Percentiles rank a stretch among this genome's conserved stretches.
phyloP scores from a whole-genome alignment of 2,113 vertebrate species.

The Trematomus loennbergii region DNA sequence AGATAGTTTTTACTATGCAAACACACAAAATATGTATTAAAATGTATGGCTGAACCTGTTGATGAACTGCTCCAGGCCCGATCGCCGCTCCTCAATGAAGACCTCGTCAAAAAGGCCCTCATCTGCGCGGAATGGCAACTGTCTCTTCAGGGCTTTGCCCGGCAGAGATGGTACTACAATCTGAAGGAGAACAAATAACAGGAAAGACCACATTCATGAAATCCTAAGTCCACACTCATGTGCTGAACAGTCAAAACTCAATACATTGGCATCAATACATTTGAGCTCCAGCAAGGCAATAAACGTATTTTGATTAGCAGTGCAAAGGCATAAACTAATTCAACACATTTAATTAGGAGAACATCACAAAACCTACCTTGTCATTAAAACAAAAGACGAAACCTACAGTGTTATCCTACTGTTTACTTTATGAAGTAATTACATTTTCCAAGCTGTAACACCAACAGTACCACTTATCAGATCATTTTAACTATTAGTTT shows the following conservation, averaged over 20 bases:
- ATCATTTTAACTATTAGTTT: neutral
- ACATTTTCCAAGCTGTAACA: neutral
- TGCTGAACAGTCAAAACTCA: neutral
- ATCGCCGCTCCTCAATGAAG: conserved; percentile 96
- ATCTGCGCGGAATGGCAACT: conserved; percentile 95
- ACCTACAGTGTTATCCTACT: neutral
- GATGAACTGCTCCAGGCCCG: conserved; percentile 98
- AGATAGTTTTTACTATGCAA: too few species aligned
- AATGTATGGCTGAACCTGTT: conserved; percentile 85
- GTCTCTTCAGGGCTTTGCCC: conserved; percentile 97
- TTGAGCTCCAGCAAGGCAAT: neutral
- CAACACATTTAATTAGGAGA: neutral
- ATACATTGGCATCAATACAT: neutral
- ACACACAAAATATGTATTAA: neutral
- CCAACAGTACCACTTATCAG: neutral
- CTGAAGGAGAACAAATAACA: conserved; percentile 72
- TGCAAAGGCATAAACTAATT: neutral
- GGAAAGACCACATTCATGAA: neutral
- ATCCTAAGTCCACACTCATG: neutral
- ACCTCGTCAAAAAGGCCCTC: conserved; percentile 98
- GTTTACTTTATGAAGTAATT: neutral
- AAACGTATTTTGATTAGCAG: neutral
- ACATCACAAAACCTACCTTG: neutral
- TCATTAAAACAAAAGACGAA: neutral
- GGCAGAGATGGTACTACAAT: conserved; percentile 98